A percentile compares a stretch with the other conserved stretches of the same genome.
phyloP scores from a whole-genome alignment of 1,140 invertebrate genomes.

The Laodelphax striatellus region DNA sequence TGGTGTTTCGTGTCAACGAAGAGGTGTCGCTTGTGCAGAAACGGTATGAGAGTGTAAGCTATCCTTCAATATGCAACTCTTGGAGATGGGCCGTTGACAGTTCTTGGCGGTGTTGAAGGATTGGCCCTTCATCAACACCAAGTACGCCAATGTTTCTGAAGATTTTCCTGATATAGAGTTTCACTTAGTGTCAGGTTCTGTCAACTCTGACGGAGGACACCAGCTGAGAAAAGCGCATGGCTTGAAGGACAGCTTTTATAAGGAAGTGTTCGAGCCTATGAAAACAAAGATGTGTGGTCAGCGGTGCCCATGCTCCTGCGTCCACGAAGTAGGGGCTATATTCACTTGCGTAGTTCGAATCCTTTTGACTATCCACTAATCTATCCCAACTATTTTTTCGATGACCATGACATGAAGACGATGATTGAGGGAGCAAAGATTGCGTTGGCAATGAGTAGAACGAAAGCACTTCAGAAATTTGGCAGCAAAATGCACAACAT shows the following conservation, averaged over 20 bases:
- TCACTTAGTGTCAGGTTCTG: constrained; percentile 71
- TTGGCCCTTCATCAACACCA: constrained; percentile 72
- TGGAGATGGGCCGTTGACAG: constrained; percentile 35
- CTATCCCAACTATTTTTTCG: constrained; percentile 62
- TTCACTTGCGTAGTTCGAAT: constrained; percentile 48
- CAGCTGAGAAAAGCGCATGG: not conserved
- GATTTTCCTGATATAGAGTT: constrained; percentile 71
- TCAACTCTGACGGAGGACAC: constrained; percentile 48
- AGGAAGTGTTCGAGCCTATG: not conserved
- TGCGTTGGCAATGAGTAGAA: constrained; percentile 5
- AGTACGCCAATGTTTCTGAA: constrained; percentile 48
- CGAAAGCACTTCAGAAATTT: constrained; percentile 21
- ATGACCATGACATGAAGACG: constrained; percentile 51
- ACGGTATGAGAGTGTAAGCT: constrained; percentile 58
- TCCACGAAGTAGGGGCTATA: constrained; percentile 53
- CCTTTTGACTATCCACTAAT: constrained; percentile 62
- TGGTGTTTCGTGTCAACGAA: constrained; percentile 67
- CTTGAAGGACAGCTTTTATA: not conserved
- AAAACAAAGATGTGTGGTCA: not conserved
- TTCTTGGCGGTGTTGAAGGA: constrained; percentile 68
- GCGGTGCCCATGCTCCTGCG: not conserved
- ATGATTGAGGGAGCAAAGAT: constrained; percentile 37
- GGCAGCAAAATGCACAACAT: constrained; percentile 32
- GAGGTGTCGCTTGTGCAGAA: constrained; percentile 66
- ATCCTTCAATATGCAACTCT: constrained; percentile 51